Base-by-base conservation (phyloP, 2,797 vertebrate species). In the Nasua narica region DNA sequence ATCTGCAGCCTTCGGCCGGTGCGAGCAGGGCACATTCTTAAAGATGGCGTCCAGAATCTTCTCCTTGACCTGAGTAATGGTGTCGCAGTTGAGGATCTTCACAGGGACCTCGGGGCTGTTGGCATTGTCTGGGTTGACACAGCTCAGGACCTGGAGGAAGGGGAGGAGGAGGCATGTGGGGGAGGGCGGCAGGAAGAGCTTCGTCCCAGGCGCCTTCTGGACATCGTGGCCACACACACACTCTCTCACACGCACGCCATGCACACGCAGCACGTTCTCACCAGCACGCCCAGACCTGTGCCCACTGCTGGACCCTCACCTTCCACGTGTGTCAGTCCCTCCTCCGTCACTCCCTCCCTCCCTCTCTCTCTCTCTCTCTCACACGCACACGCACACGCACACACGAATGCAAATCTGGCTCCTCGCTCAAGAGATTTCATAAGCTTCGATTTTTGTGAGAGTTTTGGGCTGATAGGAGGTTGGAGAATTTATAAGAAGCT, bases 1-100 rank as follows among this genome's bases (percentile, higher is more conserved):
- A 97, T 99, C 99, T 3, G 99, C 99, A 81, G 99, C 99, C 98
- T 99, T 99, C 92, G 99, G 99, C 54, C 99, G 98, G 83, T 99
- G 99, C 7, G 99, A 99, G 96, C 99, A 99, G 13, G 99, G 99
- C 32, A 99, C 99, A 0, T 99, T 99, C 98, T 99, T 99, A 98
- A 99, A 99, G 98, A 99, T 99, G 97, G 99, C 99, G 4, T 99
- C 99, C 3, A 99, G 99, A 95, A 99, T 99, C 98, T 99, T 99
- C 98, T 99, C 99, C 98, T 99, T 99, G 97, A 99, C 99, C 97
- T 99, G 99, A 0, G 99, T 99, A 98, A 99, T 99, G 97, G 99
- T 99, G 98, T 99, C 99, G 4, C 99, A 99, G 98, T 99, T 99
- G 83, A 99, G 98, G 83, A 99, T 99, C 98, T 99, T 99, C 95